These are phyloP conservation scores for Balanococcus diminutus DNA, from an alignment of 2,888 invertebrate genomes.

Conservation along the genomic window DNA sequence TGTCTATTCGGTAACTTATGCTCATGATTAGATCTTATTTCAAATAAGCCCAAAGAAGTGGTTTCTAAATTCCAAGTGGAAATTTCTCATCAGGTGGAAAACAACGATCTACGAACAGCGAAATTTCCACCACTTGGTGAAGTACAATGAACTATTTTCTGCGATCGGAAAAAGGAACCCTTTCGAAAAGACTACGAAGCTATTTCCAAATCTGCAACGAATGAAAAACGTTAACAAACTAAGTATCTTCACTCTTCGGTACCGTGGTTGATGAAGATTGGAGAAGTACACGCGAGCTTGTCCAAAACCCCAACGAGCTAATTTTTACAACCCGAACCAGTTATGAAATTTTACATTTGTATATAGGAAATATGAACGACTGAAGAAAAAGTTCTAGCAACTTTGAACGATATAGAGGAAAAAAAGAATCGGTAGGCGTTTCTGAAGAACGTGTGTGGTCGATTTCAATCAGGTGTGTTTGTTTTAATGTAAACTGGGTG, in stretches of 20 bases:
- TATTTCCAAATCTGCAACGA: background rate
- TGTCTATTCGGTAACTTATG: constrained; percentile 47
- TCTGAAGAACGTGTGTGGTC: constrained; percentile 54
- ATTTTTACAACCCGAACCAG: constrained; percentile 12
- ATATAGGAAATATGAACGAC: background rate
- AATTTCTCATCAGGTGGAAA: background rate
- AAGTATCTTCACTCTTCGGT: no score
- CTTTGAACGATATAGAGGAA: constrained; percentile 29
- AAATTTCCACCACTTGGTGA: background rate
- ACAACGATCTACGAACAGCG: background rate
- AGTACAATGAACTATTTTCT: background rate
- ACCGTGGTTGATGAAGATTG: no score
- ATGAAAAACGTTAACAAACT: background rate
- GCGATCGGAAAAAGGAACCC: background rate
- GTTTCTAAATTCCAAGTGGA: constrained; percentile 2
- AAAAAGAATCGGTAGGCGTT: constrained; percentile 54
- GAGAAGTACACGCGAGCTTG: background rate
- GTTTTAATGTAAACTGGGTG: constrained; percentile 55
- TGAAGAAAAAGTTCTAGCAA: constrained; percentile 6
- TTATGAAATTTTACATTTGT: constrained; percentile 23
- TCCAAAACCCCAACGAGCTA: background rate
- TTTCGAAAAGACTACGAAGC: background rate
- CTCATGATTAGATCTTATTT: background rate
- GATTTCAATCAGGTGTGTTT: constrained; percentile 55
- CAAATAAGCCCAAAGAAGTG: constrained; percentile 18